Evolutionary conservation across 2,113 vertebrate species (phyloP).

Genomic region (Meleagris gallopavo): DNA sequence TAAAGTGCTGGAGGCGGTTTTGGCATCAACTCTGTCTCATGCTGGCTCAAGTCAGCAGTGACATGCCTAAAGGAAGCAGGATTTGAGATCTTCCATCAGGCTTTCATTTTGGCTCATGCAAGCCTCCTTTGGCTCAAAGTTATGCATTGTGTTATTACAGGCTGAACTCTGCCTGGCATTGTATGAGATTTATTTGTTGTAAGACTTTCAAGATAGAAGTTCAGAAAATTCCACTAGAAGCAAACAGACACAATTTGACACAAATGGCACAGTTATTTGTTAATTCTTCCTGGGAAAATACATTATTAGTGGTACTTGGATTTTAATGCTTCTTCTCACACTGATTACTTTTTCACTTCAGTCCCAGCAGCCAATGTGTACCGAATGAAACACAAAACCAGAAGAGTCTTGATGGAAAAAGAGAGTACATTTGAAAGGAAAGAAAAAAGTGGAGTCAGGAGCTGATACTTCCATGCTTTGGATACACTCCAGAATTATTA

Average conservation of each 20-base stretch:
- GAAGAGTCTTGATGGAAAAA: background rate
- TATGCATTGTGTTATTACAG: background rate
- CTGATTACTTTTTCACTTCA: background rate
- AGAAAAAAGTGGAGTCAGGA: rapidly evolving
- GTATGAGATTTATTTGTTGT: background rate
- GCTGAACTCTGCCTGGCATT: background rate
- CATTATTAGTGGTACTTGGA: background rate
- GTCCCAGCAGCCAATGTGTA: background rate
- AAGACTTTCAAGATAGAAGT: background rate
- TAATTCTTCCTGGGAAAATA: background rate
- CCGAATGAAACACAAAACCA: background rate
- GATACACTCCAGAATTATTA: background rate
- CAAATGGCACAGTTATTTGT: background rate
- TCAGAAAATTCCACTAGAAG: background rate
- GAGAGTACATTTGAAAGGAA: background rate
- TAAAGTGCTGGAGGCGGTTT: background rate
- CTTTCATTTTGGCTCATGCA: background rate
- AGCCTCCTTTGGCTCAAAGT: background rate
- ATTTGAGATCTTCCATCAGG: background rate
- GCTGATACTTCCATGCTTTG: background rate
- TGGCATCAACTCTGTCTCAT: background rate
- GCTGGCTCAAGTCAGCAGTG: background rate
- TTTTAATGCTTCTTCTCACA: background rate
- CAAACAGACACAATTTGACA: background rate
- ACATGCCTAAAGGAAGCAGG: background rate